phyloP scores from a whole-genome alignment of 2,113 vertebrate genomes.

The Rhipidura dahli region DNA sequence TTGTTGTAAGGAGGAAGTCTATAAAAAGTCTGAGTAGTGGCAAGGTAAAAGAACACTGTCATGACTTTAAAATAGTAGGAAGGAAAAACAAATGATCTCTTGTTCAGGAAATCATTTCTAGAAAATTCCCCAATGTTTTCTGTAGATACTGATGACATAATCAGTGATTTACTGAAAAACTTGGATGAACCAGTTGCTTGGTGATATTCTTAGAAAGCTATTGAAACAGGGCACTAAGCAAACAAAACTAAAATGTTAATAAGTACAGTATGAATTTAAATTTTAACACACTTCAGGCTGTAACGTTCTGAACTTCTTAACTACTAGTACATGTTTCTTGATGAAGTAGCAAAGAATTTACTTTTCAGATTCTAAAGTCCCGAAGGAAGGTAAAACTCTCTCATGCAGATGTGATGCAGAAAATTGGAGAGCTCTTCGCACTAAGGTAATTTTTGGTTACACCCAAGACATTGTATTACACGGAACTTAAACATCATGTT shows the following conservation, averaged over 20 bases:
- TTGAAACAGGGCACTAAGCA: background rate
- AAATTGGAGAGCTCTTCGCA: slow-evolving; percentile 94
- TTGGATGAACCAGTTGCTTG: background rate
- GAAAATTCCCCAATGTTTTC: background rate
- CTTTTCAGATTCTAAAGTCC: slow-evolving; percentile 85
- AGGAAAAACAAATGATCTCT: background rate
- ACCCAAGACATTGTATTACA: background rate
- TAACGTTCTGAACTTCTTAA: background rate
- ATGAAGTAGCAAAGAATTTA: background rate
- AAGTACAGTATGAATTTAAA: background rate
- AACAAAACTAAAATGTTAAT: background rate
- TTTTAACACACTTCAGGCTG: background rate
- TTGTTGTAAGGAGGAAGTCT: background rate
- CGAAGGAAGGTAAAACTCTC: slow-evolving; percentile 90
- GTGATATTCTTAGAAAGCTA: background rate
- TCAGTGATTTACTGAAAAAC: background rate
- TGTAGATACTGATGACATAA: background rate
- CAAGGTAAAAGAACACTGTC: background rate
- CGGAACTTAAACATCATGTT: background rate
- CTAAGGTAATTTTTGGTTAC: slow-evolving; percentile 78
- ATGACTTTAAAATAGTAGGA: background rate
- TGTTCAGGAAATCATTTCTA: background rate
- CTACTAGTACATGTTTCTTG: background rate
- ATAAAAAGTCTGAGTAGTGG: background rate
- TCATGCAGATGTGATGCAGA: slow-evolving; percentile 95